Base-by-base conservation (phyloP, 2,113 vertebrate species). In the Desmodus rotundus region DNA sequence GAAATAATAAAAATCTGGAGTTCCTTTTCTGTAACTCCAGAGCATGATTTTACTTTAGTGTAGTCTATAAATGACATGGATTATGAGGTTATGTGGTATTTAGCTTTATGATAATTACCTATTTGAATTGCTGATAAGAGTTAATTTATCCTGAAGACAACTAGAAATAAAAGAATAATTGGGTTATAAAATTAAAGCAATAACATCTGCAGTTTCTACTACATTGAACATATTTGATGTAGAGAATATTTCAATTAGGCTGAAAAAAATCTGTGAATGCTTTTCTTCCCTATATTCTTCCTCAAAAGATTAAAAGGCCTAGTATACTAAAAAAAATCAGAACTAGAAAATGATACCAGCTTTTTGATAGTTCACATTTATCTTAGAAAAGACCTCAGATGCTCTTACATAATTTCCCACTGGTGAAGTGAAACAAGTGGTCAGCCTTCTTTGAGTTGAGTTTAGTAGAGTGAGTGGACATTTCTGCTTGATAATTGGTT, bases 191-290 rank as follows among this genome's bases (percentile, higher is more conserved):
- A 98, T 98, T 98, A 97, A 97, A 98, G 98, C 97, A 98, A 96
- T 97, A 98, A 98, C 98, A 98, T 98, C 98, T 98, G 98, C 98
- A 98, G 98, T 98, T 98, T 98, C 97, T 98, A 97, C 97, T 98
- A 98, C 98, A 98, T 94, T 97, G 98, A 97, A 97, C 97, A 97
- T 96, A 96, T 98, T 98, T 98, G 98, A 98, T 98, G 98, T 97
- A 98, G 98, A 97, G 96, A 98, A 97, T 97, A 97, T 98, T 98
- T 97, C 98, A 99, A 98, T 98, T 97, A 98, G 95, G 96, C 97
- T 97, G 97, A 98, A 98, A 98, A 98, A 98, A 91, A 54, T 96
- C 93, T 96, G 97, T 98, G 97, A 95, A 97, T 98, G 98, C 91
- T 97, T 96, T 98, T 97, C 97, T 98, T 98, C 33, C 33, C 98